These are phyloP conservation scores for Calcarius lapponicus DNA, from an alignment of 2,797 vertebrate genomes.

Conservation along the genomic window DNA sequence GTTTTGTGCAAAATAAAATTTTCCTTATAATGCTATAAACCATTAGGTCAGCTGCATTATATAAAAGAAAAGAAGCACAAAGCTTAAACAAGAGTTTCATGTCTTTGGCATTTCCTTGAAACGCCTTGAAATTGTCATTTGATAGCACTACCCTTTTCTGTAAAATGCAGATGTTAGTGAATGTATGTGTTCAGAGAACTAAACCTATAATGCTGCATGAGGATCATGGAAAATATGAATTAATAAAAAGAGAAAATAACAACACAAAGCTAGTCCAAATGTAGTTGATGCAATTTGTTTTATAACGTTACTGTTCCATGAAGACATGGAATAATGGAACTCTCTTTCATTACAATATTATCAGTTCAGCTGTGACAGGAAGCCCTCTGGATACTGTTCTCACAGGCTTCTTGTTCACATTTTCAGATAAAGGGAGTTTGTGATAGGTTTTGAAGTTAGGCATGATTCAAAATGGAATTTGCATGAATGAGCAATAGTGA, in stretches of 20 bases:
- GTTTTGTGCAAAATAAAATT: not conserved
- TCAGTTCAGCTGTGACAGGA: not conserved
- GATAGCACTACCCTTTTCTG: not conserved
- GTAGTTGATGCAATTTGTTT: not conserved
- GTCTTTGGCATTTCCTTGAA: constrained; percentile 22
- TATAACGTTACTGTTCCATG: not conserved
- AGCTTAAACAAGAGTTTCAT: not conserved
- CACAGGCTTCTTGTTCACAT: not conserved
- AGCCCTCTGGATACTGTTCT: constrained; percentile 15
- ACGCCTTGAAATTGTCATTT: not conserved
- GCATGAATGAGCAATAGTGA: constrained; percentile 54
- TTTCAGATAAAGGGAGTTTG: constrained; percentile 34
- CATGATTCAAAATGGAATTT: constrained; percentile 41
- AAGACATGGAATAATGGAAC: not conserved
- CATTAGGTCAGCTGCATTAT: not conserved
- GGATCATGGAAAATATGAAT: not conserved
- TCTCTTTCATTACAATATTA: not conserved
- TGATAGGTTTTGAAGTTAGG: constrained; percentile 23
- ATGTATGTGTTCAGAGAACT: not conserved
- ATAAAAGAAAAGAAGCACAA: not conserved
- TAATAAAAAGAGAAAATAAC: not conserved
- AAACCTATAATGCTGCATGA: not conserved
- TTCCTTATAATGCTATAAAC: not conserved
- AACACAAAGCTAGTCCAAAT: not conserved
- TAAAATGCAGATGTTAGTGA: not conserved